Evolutionary conservation across 2,113 vertebrate genomes (phyloP), one percentile per base, ranked within the genome.

Genomic region (Pelobates fuscus): DNA sequence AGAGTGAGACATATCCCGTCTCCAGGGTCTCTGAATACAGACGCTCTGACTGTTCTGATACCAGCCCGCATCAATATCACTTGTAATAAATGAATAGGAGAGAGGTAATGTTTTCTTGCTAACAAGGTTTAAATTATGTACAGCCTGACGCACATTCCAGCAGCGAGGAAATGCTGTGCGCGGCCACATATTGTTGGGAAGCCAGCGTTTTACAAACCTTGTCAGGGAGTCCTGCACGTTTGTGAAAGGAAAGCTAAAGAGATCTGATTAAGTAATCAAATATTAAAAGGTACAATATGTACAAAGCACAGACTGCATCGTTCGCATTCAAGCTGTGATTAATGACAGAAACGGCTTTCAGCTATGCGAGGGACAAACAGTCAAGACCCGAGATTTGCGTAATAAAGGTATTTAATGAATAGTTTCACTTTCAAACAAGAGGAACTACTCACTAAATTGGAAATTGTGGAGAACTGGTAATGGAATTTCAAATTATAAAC

Each of bases 221-320:
- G 17, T 30, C 46, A 58, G 58, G 68, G 20, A 70, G 58, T 62
- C 20, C 58, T 11, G 70, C 59, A 63, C 59, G 70, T 32, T 72
- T 32, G 18, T 15, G 70, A 63, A 49, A 8, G 46, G 70, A 23
- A 71, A n/a, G 57, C 55, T 55, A 21, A 49, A 29, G 57, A 60
- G 57, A 46, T 52, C 59, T 52, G 70, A 72, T 62, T 72, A 72
- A 72, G 32, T 71, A 27, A 71, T 62, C 25, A 63, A 72, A 72
- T 63, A 72, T 72, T 72, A 72, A 72, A 62, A 30, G 59, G 70
- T 49, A 72, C 70, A 62, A 49, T 32, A 44, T 72, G 70, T 73
- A 65, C 70, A 0, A 26, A 73, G 70, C 70, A 24, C 65, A 26
- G 65, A 15, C 37, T 23, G 27, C 37, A 15, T 27, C 32, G 29